phyloP scores from a whole-genome alignment of 2,888 invertebrate genomes.

The Andrena praecox region DNA sequence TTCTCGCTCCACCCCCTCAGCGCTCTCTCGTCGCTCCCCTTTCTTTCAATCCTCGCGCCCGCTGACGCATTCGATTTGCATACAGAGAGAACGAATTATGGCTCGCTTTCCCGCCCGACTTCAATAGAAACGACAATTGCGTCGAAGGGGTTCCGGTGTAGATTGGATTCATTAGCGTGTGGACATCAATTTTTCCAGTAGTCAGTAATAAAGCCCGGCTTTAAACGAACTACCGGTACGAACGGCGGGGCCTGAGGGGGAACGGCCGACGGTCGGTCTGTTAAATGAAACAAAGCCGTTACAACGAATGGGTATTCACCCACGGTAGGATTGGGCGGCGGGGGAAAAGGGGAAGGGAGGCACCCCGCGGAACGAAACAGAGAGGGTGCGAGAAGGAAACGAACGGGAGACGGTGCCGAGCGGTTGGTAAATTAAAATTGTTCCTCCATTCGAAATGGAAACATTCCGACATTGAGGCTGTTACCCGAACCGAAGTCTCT shows the following conservation, averaged over 20 bases:
- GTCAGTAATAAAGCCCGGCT: slow-evolving; percentile 82
- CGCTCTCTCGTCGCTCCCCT: not conserved
- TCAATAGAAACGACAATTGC: slow-evolving; percentile 68
- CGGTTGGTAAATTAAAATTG: slow-evolving; percentile 80
- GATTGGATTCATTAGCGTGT: slow-evolving; percentile 78
- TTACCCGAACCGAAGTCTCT: slow-evolving; percentile 42
- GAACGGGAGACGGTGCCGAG: slow-evolving; percentile 59
- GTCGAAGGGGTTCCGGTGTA: slow-evolving; percentile 52
- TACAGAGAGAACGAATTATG: slow-evolving; percentile 63
- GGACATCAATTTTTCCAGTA: slow-evolving; percentile 81
- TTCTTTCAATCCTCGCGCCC: slow-evolving; percentile 32
- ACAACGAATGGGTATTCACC: slow-evolving; percentile 81
- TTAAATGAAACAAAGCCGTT: slow-evolving; percentile 83
- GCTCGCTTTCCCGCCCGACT: slow-evolving; percentile 52
- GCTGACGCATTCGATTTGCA: slow-evolving; percentile 67
- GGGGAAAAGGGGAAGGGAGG: slow-evolving; percentile 32
- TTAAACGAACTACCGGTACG: slow-evolving; percentile 77
- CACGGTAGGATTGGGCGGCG: slow-evolving; percentile 57
- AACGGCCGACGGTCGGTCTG: slow-evolving; percentile 76
- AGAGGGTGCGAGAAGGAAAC: slow-evolving; percentile 24
- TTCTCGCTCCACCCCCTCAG: not conserved
- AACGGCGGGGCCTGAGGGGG: slow-evolving; percentile 68
- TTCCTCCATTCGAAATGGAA: slow-evolving; percentile 79
- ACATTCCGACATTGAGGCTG: slow-evolving; percentile 67
- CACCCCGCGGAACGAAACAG: slow-evolving; percentile 22